Base-by-base conservation (phyloP, 2,888 invertebrate species). In the Callimorpha dominula region DNA sequence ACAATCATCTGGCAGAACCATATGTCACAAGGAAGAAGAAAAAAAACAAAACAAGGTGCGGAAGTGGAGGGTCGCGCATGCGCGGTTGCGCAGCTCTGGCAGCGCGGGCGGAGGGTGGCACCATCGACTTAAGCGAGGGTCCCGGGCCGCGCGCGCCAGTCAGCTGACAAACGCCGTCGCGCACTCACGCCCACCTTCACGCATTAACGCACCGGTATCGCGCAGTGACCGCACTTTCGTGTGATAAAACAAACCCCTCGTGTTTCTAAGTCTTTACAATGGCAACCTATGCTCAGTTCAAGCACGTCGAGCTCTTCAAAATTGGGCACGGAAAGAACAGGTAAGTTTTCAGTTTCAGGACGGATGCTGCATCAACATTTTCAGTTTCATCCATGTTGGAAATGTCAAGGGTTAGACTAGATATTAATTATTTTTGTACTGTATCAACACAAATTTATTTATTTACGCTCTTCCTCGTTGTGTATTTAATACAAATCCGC, bases 301-400 rank as follows among this genome's bases (percentile, higher is more conserved):
- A 98, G 96, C 98, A 98, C 96, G 97, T 99, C 94, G 98, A 98
- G 96, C 97, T 99, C 88, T 98, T 98, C 97, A 98, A 98, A 96
- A 98, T 98, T 93, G 98, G 98, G 93, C 98, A 98, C 95, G 98
- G 98, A 93, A 99, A 99, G 96, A 98, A 98, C 96, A 98, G 98
- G 98, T 98, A 84, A 92, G 91, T 79, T 83, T 83, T 79, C 80
- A 80, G 78, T 82, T 79, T 68, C 69, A 83, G 85, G 82, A 85
- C 83, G 90, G 92, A 91, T 91, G 90, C 88, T 91, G 92, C 76
- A 81, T 81, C 79, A 76, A 70, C 60, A 68, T 78, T 81, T 85
- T 83, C 80, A 80, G 81, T 66, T 73, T 76, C 73, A 81, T 81
- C 85, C 85, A 85, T 86, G 84, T 86, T 86, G 85, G 73, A 84